phyloP scores from a whole-genome alignment of 1,140 invertebrate species.

The Zaprionus tsacasi region DNA sequence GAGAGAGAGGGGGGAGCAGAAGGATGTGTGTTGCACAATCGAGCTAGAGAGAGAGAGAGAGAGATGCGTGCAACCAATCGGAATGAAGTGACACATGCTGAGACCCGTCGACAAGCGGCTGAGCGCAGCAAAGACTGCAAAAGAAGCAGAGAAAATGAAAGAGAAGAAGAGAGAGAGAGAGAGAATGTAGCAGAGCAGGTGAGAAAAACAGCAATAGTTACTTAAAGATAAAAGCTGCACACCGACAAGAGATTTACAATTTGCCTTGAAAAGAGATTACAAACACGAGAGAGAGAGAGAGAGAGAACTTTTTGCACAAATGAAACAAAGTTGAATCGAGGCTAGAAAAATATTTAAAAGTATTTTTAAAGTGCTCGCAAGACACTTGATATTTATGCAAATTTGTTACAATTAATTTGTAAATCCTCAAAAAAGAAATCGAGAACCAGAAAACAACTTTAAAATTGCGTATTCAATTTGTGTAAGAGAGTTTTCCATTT shows the following conservation, averaged over 20 bases:
- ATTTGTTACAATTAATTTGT: not conserved
- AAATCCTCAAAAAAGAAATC: not conserved
- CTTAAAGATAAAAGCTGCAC: not conserved
- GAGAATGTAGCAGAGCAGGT: not conserved
- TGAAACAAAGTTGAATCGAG: not conserved
- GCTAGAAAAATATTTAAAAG: not conserved
- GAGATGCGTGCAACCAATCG: slow-evolving; percentile 43
- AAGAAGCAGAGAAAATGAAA: not conserved
- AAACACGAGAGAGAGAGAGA: not conserved
- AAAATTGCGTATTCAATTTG: not conserved
- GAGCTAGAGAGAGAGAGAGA: not conserved
- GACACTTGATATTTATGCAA: not conserved
- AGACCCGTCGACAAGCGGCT: slow-evolving; percentile 25
- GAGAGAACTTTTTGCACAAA: not conserved
- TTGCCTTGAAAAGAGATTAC: not conserved
- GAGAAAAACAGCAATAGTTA: slow-evolving; percentile 16
- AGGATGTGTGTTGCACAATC: slow-evolving; percentile 18
- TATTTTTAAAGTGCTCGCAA: not conserved
- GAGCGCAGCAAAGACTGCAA: slow-evolving; percentile 3
- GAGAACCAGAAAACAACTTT: not conserved
- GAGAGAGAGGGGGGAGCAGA: too few relatives aligned
- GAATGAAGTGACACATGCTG: slow-evolving; percentile 52
- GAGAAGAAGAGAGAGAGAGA: too few relatives aligned
- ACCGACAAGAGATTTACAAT: slow-evolving; percentile 3
- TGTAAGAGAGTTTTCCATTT: not conserved